phyloP scores from a whole-genome alignment of 2,113 vertebrate species.

The Neopipo cinnamomea region DNA sequence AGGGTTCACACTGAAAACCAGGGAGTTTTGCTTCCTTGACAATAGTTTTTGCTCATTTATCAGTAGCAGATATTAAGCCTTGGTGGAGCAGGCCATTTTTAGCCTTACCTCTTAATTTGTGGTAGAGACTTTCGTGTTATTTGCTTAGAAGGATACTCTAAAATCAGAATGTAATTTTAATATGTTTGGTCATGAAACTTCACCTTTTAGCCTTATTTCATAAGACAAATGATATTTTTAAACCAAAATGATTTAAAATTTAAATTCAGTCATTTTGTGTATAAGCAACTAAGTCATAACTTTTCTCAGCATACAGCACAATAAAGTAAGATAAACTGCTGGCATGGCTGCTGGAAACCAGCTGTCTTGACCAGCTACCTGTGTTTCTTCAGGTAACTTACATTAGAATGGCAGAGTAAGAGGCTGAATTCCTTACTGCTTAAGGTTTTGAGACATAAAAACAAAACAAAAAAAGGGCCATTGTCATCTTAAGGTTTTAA shows the following conservation, averaged over 20 bases:
- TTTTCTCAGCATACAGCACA: background rate
- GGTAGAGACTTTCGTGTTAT: background rate
- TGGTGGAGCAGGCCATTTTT: background rate
- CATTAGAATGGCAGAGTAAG: background rate
- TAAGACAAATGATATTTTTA: background rate
- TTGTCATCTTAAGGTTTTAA: background rate
- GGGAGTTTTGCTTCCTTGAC: background rate
- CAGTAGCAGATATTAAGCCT: background rate
- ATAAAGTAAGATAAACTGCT: background rate
- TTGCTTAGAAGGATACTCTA: background rate
- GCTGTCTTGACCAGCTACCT: background rate
- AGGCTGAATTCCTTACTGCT: background rate
- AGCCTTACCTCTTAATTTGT: background rate
- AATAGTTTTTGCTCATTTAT: background rate
- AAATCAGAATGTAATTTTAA: background rate
- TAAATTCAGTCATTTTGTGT: background rate
- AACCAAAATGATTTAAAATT: background rate
- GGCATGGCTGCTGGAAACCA: background rate
- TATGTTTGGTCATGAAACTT: background rate
- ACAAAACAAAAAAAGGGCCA: background rate
- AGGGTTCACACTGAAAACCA: background rate
- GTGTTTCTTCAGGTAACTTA: too few relatives aligned
- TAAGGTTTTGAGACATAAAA: background rate
- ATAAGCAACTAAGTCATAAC: background rate
- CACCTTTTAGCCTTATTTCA: background rate